phyloP scores from a whole-genome alignment of 2,113 vertebrate genomes.

The Chrysochloris asiatica region DNA sequence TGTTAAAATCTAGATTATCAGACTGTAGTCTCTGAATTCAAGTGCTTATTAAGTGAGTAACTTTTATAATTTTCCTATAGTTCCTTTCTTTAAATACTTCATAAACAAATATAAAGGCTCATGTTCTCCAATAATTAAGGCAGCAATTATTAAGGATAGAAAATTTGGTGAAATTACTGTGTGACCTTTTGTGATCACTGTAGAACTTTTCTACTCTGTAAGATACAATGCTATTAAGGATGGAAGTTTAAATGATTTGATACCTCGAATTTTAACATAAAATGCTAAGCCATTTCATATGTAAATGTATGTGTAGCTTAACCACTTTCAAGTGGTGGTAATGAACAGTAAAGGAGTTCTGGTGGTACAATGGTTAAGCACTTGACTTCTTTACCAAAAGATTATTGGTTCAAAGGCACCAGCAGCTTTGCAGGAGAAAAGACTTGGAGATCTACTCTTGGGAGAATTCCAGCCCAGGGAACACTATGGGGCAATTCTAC shows the following conservation, averaged over 20 bases:
- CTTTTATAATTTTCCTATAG: not conserved
- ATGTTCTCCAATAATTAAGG: not conserved
- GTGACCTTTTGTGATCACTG: not conserved
- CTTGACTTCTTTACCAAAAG: not conserved
- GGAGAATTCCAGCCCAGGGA: not conserved
- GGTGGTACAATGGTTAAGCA: not conserved
- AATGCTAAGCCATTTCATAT: not conserved
- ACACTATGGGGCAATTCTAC: not conserved
- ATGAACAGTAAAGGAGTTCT: not conserved
- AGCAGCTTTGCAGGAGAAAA: not conserved
- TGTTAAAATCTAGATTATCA: conserved; percentile 31
- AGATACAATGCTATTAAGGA: not conserved
- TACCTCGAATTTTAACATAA: conserved; percentile 16
- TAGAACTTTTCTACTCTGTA: not conserved
- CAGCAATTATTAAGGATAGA: not conserved
- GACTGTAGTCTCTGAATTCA: conserved; percentile 1
- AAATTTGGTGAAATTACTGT: conserved; percentile 10
- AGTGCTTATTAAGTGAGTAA: not conserved
- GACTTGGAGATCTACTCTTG: not conserved
- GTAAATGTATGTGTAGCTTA: not conserved
- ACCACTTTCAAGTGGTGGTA: not conserved
- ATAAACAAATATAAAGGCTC: not conserved
- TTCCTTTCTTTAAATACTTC: conserved; percentile 38
- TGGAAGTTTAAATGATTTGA: conserved; percentile 2
- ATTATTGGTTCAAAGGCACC: not conserved